Base-by-base conservation (phyloP, 2,113 vertebrate genomes). In the Brachyhypopomus gauderio region DNA sequence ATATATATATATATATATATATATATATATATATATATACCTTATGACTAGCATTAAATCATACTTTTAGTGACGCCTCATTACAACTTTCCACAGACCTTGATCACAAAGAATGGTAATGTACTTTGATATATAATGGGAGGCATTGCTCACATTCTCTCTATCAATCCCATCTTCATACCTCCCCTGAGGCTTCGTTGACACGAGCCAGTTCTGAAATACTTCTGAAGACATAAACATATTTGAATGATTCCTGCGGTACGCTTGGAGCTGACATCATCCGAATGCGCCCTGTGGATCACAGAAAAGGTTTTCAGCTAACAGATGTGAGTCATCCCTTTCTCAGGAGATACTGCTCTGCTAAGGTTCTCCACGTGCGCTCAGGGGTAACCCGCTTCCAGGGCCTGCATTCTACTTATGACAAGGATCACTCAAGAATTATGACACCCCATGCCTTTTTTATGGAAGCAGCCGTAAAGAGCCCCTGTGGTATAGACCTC, bases 201-300 rank as follows among this genome's bases (percentile, higher is more conserved):
- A 62, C 23, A 23, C 22, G 20, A 12, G 5, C n/a, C 60, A 62
- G 7, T 25, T 25, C 60, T 62, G n/a, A 62, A 7, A 3, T 25
- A 63, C 11, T 2, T 63, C 23, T 27, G 23, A 63, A 1, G 59
- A 62, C 59, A 62, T 62, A 64, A 64, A 64, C 3, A 11, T 34
- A 67, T 67, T 9, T 66, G 19, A 70, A 41, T 1, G 66, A 38
- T 36, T 67, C 17, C 30, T 67, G n/a, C 8, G 64, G 30, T 38
- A 30, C 63, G 12, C 45, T 52, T 52, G 1, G 12, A 52, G 12
- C 22, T 34, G 4, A 20, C 64, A 36, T 67, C 16, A 67, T 41
- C 66, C 41, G 36, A 70, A 41, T n/a, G n/a, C 66, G 22, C 38
- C 66, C 19, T 41, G 66, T n/a, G 34, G 66, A 70, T n/a, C 36